Evolutionary conservation across 2,113 vertebrate species (phyloP).

Genomic region (Aspidoscelis tigris): DNA sequence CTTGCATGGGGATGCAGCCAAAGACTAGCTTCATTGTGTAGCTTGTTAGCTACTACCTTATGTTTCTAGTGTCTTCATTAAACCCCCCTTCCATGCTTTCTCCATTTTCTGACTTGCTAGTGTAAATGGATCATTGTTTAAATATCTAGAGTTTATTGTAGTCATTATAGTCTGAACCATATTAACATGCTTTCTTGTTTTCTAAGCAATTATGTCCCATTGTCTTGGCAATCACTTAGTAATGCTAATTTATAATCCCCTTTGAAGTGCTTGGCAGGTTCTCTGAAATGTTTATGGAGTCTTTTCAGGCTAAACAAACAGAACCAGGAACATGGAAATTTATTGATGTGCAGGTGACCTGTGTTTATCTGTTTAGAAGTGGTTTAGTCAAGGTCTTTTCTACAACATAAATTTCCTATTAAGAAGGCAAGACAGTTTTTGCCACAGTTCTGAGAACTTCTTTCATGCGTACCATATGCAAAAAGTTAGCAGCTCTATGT

Average conservation of each 20-base stretch:
- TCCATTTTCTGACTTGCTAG: too few species aligned
- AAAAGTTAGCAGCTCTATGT: neutral
- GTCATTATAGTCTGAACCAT: neutral
- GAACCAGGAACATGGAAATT: fast-evolving
- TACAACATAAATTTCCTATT: constrained; percentile 6
- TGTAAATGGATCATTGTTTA: neutral
- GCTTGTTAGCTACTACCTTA: too few species aligned
- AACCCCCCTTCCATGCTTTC: too few species aligned
- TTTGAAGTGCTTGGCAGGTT: neutral
- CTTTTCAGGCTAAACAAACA: neutral
- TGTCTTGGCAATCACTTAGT: constrained; percentile 5
- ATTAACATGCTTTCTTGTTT: neutral
- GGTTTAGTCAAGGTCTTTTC: neutral
- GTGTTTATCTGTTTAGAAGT: neutral
- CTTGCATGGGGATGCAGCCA: too few species aligned
- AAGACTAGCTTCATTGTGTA: too few species aligned
- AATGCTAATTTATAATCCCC: constrained; percentile 7
- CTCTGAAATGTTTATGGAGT: neutral
- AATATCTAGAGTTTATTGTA: neutral
- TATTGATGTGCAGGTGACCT: neutral
- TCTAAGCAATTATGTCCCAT: constrained; percentile 13
- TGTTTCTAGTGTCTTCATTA: too few species aligned
- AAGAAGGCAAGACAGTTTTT: neutral
- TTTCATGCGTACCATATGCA: neutral
- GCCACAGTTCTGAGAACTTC: neutral